Conservation (phyloP, 2,113 vertebrate genomes). For the Tachysurus vachellii region DNA sequence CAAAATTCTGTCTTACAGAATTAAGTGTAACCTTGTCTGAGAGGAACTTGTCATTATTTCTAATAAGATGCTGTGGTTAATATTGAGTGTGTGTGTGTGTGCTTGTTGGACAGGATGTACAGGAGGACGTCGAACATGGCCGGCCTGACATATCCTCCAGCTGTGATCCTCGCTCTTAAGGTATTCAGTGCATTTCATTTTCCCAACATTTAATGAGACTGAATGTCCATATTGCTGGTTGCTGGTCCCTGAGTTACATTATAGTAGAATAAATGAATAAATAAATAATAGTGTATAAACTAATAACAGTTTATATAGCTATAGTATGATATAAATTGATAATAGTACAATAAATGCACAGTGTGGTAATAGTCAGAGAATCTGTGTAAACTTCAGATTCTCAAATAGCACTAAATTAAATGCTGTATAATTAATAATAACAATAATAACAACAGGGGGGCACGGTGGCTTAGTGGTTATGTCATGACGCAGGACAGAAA, state of each 20-base stretch:
- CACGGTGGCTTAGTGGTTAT: too few species aligned
- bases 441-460: too few species aligned
- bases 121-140: constrained; percentile 93
- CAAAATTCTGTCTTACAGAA: neutral
- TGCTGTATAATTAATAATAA: neutral
- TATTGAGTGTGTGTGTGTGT: constrained; percentile 45
- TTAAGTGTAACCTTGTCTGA: neutral
- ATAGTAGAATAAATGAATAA: neutral
- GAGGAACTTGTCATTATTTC: neutral
- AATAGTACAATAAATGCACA: neutral
- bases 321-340: neutral
- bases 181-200: constrained; percentile 64
- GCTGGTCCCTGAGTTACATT: neutral
- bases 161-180: constrained; percentile 89
- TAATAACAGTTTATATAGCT: too few species aligned
- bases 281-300: neutral
- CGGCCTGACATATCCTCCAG: constrained; percentile 89
- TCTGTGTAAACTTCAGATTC: neutral
- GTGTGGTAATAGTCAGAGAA: neutral
- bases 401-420: neutral
- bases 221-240: neutral
- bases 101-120: constrained; percentile 85
- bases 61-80: constrained; percentile 36
- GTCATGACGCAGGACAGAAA: too few species aligned
- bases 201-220: neutral